Percentiles rank a stretch among this genome's conserved stretches.
These are phyloP conservation scores for Lochmaea crataegi DNA, from an alignment of 2,888 invertebrate genomes.

Conservation along the genomic window DNA sequence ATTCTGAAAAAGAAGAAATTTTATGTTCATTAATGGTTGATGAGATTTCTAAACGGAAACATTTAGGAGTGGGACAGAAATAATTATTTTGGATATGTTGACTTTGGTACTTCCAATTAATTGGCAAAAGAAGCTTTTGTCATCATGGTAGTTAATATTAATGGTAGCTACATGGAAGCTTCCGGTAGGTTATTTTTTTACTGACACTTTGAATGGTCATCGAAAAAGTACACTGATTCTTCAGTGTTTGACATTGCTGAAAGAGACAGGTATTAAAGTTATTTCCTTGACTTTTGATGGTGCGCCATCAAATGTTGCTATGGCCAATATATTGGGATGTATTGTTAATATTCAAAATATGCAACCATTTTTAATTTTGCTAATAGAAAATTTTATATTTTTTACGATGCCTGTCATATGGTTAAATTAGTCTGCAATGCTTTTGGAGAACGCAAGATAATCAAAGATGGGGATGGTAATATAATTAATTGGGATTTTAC, in stretches of 20 bases:
- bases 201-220: constrained; percentile 47
- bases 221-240: constrained; percentile 48
- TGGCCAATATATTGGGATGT: neutral
- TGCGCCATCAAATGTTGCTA: constrained; percentile 45
- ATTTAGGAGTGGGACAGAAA: constrained; percentile 55
- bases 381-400: too few relatives aligned
- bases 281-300: constrained; percentile 53
- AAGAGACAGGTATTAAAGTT: constrained; percentile 42
- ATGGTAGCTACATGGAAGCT: constrained; percentile 52
- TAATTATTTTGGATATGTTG: constrained; percentile 53
- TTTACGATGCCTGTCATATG: too few relatives aligned
- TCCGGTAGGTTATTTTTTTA: constrained; percentile 53
- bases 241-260: constrained; percentile 44
- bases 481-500: constrained; percentile 31
- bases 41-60: constrained; percentile 53
- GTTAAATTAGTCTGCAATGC: too few relatives aligned
- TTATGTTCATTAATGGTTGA: constrained; percentile 47
- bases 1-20: constrained; percentile 36
- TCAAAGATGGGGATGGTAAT: constrained; percentile 25
- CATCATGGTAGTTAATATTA: constrained; percentile 49
- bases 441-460: too few relatives aligned
- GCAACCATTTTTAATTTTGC: too few relatives aligned
- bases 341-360: too few relatives aligned
- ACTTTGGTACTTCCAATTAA: constrained; percentile 46
- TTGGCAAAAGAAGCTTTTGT: constrained; percentile 52